Percentiles rank a stretch among this genome's conserved stretches.
phyloP scores from a whole-genome alignment of 2,797 vertebrate genomes.

The Chanos chanos region DNA sequence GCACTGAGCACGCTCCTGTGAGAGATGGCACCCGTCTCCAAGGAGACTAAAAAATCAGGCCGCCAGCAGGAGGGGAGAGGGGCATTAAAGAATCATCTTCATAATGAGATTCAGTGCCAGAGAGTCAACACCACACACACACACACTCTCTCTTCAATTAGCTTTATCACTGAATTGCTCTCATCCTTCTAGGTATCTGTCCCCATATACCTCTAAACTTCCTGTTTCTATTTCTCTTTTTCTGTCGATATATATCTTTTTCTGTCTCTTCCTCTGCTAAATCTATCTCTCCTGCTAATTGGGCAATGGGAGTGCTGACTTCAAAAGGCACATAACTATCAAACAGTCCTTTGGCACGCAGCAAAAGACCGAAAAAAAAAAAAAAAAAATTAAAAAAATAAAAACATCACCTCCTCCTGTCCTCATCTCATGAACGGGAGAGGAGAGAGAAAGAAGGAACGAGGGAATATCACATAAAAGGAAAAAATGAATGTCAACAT shows the following conservation, averaged over 20 bases:
- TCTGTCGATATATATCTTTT: too few relatives aligned
- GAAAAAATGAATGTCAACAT: conserved; percentile 1
- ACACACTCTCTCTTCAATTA: neutral
- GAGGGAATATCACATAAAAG: neutral
- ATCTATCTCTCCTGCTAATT: conserved; percentile 60
- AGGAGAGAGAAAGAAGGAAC: neutral
- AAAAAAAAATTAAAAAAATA: conserved; percentile 30
- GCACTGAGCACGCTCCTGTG: conserved; percentile 26
- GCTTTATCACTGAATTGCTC: conserved; percentile 4
- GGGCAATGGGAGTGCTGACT: conserved; percentile 62
- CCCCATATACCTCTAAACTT: neutral
- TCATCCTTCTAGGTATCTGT: neutral
- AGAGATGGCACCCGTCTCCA: conserved; percentile 22
- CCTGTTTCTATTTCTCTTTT: too few relatives aligned
- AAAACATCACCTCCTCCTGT: too few relatives aligned
- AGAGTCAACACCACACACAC: conserved; percentile 8
- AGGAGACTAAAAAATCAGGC: conserved; percentile 49
- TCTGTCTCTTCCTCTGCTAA: neutral
- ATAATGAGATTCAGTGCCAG: conserved; percentile 36
- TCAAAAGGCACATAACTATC: conserved; percentile 59
- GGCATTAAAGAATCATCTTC: conserved; percentile 26
- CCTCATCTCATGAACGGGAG: too few relatives aligned
- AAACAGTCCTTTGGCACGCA: conserved; percentile 30
- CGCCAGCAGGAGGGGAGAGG: conserved; percentile 9
- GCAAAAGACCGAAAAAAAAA: conserved; percentile 27